These are phyloP conservation scores for Eleutherodactylus coqui DNA, from an alignment of 2,797 vertebrate genomes.

Conservation along the genomic window DNA sequence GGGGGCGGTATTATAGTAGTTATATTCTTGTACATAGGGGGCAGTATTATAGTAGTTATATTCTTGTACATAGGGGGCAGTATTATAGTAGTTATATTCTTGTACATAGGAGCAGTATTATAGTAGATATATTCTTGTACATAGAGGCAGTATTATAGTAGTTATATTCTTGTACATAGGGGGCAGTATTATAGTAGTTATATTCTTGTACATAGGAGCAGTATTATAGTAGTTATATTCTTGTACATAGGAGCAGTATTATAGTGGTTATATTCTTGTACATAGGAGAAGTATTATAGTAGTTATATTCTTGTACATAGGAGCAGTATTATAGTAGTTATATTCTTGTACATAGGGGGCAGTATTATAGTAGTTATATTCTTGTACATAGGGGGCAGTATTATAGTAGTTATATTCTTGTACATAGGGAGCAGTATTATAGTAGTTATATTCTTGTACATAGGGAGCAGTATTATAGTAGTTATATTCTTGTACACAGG, in stretches of 20 bases:
- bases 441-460: constrained; percentile 5
- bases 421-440: too few relatives aligned
- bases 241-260: background rate
- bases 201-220: constrained; percentile 9
- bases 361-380: background rate
- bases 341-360: background rate
- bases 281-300: background rate
- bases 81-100: constrained; percentile 12
- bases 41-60: constrained; percentile 17
- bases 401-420: constrained; percentile 6
- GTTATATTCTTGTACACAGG: constrained; percentile 1
- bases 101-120: background rate
- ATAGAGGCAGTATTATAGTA: constrained; percentile 11
- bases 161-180: background rate
- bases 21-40: constrained; percentile 9
- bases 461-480: background rate
- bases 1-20: background rate
- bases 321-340: constrained; percentile 12
- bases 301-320: background rate
- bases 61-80: background rate
- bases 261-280: constrained; percentile 8
- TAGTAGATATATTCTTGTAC: background rate
- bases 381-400: background rate
- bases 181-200: background rate
- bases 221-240: constrained; percentile 18